These are phyloP conservation scores for Premnoplex brunnescens DNA, from an alignment of 2,797 vertebrate species.

Conservation along the genomic window DNA sequence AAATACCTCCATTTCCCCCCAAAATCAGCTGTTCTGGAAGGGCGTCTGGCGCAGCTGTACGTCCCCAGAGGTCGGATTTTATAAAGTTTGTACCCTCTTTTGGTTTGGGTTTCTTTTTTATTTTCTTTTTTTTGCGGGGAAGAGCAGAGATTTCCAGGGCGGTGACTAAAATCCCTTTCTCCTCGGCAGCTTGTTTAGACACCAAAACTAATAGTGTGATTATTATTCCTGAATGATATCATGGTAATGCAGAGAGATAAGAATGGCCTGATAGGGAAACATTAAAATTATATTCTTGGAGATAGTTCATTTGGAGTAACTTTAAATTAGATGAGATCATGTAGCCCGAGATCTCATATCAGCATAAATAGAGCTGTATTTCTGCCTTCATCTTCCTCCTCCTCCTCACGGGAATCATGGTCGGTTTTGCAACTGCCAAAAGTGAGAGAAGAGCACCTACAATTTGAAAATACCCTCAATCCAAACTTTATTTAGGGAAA, in stretches of 20 bases:
- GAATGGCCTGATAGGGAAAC: neutral
- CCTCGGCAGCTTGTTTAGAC: neutral
- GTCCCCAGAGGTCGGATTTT: neutral
- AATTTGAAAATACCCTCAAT: neutral
- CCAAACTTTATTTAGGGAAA: neutral
- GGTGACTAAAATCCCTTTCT: neutral
- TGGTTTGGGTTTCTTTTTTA: fast-evolving
- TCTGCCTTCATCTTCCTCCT: constrained; percentile 15
- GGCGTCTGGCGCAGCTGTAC: neutral
- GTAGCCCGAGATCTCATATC: constrained; percentile 6
- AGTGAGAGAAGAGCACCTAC: neutral
- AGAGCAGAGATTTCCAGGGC: neutral
- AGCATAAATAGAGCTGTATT: constrained; percentile 8
- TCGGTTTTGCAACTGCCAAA: neutral
- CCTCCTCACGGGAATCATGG: neutral
- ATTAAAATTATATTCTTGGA: constrained; percentile 47
- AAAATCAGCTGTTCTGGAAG: neutral
- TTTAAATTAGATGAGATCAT: constrained; percentile 59
- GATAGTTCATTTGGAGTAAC: constrained; percentile 43
- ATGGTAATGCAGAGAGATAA: constrained; percentile 33
- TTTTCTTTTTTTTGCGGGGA: too few species aligned
- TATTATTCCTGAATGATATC: constrained; percentile 49
- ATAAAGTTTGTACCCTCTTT: neutral
- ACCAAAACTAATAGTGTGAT: constrained; percentile 23
- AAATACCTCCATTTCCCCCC: neutral